Conservation (phyloP, 2,888 invertebrate genomes). For the Baccha elongata region DNA sequence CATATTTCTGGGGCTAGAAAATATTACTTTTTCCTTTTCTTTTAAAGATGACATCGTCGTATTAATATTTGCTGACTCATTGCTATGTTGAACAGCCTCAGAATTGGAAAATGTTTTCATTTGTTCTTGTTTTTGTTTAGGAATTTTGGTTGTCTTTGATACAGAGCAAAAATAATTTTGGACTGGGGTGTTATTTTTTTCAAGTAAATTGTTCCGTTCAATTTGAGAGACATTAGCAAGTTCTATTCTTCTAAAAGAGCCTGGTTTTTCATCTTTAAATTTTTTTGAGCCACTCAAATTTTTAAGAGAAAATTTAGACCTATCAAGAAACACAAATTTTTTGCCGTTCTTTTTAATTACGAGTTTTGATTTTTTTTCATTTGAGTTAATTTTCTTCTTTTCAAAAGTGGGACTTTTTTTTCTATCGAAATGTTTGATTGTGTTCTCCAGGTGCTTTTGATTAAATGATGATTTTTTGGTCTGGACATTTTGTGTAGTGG, state of each 20-base stretch:
- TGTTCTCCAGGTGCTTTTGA: background rate
- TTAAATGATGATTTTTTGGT: background rate
- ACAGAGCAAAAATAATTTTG: background rate
- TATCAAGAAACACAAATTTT: constrained; percentile 18
- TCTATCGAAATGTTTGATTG: background rate
- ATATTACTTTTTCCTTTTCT: constrained; percentile 2
- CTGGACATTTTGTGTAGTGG: background rate
- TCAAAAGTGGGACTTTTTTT: background rate
- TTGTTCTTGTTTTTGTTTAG: background rate
- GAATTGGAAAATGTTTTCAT: no score
- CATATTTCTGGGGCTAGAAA: constrained; percentile 9
- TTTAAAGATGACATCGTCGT: background rate
- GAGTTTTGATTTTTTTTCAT: background rate
- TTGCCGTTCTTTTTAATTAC: constrained; percentile 18
- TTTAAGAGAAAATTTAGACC: constrained; percentile 23
- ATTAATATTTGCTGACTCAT: no score
- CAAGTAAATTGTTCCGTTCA: background rate
- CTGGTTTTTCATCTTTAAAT: background rate
- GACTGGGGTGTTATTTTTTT: background rate
- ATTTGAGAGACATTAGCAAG: background rate
- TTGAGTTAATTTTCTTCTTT: background rate
- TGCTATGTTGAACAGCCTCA: no score
- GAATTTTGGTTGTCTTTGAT: background rate
- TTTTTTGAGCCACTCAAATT: background rate
- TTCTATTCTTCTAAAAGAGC: background rate